Percentiles rank a stretch among this genome's conserved stretches.
phyloP scores from a whole-genome alignment of 2,888 invertebrate species.

The Oligia fasciuncula region DNA sequence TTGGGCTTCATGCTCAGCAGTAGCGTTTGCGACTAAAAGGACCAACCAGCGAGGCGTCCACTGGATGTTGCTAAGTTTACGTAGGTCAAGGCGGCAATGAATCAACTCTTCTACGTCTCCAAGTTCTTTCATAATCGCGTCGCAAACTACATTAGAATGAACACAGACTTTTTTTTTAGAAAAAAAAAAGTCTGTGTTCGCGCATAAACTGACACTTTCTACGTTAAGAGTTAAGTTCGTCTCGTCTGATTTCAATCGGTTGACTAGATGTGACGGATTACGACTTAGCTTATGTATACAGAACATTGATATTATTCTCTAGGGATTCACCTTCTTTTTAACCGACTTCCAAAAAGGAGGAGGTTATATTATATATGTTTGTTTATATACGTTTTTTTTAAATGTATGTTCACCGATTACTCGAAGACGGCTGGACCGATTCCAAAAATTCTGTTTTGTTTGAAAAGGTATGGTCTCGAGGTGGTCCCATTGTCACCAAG shows the following conservation, averaged over 20 bases:
- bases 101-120: background rate
- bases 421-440: no score
- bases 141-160: background rate
- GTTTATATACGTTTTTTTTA: no score
- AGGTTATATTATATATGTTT: no score
- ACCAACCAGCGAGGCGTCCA: background rate
- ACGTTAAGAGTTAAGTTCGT: background rate
- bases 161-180: background rate
- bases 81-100: background rate
- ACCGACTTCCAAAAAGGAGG: no score
- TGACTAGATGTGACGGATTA: background rate
- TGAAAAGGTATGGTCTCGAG: no score
- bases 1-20: background rate
- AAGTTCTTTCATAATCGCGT: background rate
- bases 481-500: no score
- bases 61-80: background rate
- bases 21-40: no score
- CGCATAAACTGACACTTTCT: slow-evolving; percentile 8
- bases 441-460: no score
- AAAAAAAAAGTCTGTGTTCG: background rate
- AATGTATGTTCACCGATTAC: no score
- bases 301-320: background rate
- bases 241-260: background rate
- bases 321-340: background rate
- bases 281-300: background rate